Evolutionary conservation across 2,113 vertebrate species (phyloP), one percentile per base, ranked within the genome.

Genomic region (Alligator sinensis): DNA sequence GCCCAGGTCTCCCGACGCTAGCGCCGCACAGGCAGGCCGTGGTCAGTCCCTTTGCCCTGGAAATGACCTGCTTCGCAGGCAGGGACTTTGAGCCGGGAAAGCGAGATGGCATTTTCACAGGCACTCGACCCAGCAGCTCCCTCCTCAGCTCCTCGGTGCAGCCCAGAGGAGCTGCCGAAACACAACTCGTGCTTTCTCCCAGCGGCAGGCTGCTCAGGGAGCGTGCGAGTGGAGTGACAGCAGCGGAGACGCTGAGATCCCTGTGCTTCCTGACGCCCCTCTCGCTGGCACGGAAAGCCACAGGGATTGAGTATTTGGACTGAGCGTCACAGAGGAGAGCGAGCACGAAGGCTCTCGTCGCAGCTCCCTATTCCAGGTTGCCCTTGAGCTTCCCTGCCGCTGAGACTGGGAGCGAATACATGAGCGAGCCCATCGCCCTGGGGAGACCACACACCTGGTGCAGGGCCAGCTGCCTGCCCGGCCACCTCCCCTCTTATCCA

Each of bases 351-450:
- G 80, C 54, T 93, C 47, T 27, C 5, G 5, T 5, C 16, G 47
- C 11, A 34, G 19, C 28, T 54, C 38, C 58, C 27, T 24, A 9
- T 89, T 93, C 91, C 86, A 91, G 90, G 86, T 93, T 77, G 80
- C 82, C 77, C 80, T 95, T 0, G 30, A 75, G 86, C 93, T 96
- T 91, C 88, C 96, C 84, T 87, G 82, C 64, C 11, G 63, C 91
- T 90, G 86, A 77, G 21, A 58, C 22, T 34, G 68, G 82, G 76
- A 94, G 87, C 87, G 93, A 95, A 95, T 91, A 76, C 86, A 74
- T 63, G 92, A 94, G 94, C 94, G 90, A 88, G 87, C 93, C 92
- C 87, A 68, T 86, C 87, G 22, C 1, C 24, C 83, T 3, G 4
- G 88, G 91, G 81, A 72, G 91, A 77, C 66, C 2, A 22, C 76